Evolutionary conservation across 2,888 invertebrate genomes (phyloP), one percentile per base, ranked within the genome.

Genomic region (Adineta ricciae): DNA sequence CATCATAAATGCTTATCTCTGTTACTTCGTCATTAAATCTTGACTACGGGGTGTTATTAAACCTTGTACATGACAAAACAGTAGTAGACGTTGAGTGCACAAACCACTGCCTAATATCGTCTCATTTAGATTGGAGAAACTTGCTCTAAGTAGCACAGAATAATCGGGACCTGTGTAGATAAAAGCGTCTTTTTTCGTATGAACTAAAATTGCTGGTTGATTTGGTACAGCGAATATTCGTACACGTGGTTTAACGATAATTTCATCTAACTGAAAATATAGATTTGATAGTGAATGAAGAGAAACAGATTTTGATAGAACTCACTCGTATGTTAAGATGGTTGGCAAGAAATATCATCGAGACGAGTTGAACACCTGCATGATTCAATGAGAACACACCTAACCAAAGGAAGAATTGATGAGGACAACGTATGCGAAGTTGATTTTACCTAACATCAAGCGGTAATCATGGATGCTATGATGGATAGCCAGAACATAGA

Each of bases 1-100:
- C 9, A 27, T 14, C n/a, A 2, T 27, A n/a, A n/a, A n/a, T n/a
- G n/a, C n/a, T 2, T 64, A 0, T 32, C 1, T 32, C 7, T 14
- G 4, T 36, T 78, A 78, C 78, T 1, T 78, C 41, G 78, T 78
- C 78, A 78, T 78, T 78, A 78, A 78, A 78, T 78, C 78, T 78
- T 78, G 78, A 11, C 24, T n/a, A 24, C 41, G 38, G 1, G 78
- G 78, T 41, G 41, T 78, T 24, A 78, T 78, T n/a, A 78, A 41
- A 41, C 78, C 78, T 78, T 78, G 78, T 41, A 78, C 41, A 78
- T 78, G 78, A 78, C 78, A 41, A n/a, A 78, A 78, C 0, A 78
- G 11, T n/a, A 78, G 14, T n/a, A 41, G 21, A 41, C 78, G 78
- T 41, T 78, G 38, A n/a, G 11, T 24, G n/a, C 78, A 78, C 41